Evolutionary conservation across 2,888 invertebrate genomes (phyloP).

Genomic region (Cryptus viduatorius): DNA sequence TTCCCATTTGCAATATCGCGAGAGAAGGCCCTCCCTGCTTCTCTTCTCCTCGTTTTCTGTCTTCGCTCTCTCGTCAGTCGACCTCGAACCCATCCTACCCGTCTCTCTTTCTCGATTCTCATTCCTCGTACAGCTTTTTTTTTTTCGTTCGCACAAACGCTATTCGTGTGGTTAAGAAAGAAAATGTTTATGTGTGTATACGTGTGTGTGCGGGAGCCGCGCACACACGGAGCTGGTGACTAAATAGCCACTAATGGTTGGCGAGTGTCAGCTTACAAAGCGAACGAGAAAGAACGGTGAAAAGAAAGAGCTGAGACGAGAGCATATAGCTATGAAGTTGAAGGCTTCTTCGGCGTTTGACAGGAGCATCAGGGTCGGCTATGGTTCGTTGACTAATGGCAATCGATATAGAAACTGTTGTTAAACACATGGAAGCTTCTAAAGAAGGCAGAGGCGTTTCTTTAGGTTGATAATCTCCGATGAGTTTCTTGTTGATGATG

Average conservation of each 20-base stretch:
- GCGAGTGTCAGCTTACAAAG: slow-evolving; percentile 61
- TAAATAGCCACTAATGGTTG: slow-evolving; percentile 62
- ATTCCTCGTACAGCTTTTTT: slow-evolving; percentile 13
- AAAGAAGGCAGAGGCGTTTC: slow-evolving; percentile 15
- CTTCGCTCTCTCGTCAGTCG: not conserved
- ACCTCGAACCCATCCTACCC: slow-evolving; percentile 12
- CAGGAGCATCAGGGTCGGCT: slow-evolving; percentile 19
- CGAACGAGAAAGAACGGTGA: slow-evolving; percentile 14
- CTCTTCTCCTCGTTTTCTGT: not conserved
- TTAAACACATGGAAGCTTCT: slow-evolving; percentile 18
- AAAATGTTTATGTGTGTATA: slow-evolving; percentile 19
- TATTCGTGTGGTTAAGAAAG: not conserved
- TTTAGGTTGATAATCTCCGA: not conserved
- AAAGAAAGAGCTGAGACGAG: slow-evolving; percentile 14
- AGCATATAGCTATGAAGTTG: slow-evolving; percentile 9
- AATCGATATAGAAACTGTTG: slow-evolving; percentile 26
- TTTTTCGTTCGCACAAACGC: slow-evolving; percentile 16
- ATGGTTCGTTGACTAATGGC: slow-evolving; percentile 20
- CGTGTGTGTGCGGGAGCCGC: not conserved
- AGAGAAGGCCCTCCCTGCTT: slow-evolving; percentile 1
- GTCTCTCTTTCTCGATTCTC: not conserved
- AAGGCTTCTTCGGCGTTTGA: slow-evolving; percentile 33
- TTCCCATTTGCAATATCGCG: slow-evolving; percentile 32
- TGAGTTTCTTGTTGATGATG: not conserved
- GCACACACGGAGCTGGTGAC: slow-evolving; percentile 40